Percentiles rank a stretch among this genome's conserved stretches.
Conservation (phyloP, 2,113 vertebrate genomes). For the Athene noctua region DNA sequence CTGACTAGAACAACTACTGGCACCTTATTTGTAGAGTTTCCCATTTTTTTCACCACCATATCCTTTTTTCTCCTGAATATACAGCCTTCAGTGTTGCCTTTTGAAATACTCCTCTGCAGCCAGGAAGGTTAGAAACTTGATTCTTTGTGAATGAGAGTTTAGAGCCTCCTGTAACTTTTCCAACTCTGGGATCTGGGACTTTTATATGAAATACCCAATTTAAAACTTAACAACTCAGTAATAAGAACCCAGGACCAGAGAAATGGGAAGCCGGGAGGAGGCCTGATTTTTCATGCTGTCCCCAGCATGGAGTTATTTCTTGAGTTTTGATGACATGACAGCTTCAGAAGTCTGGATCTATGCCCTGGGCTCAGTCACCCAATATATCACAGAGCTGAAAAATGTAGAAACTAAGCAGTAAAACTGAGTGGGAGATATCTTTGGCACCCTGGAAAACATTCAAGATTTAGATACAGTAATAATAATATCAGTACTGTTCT, state of each 20-base stretch:
- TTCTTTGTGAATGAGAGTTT: not conserved
- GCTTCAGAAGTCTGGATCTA: not conserved
- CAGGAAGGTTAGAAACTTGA: not conserved
- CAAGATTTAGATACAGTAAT: not conserved
- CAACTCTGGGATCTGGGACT: not conserved
- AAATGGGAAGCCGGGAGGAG: not conserved
- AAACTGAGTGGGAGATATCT: not conserved
- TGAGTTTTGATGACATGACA: not conserved
- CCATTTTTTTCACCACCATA: rapidly evolving
- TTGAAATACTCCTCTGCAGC: not conserved
- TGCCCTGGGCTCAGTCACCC: not conserved
- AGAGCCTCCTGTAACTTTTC: not conserved
- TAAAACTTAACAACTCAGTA: not conserved
- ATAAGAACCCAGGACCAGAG: not conserved
- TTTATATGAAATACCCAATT: not conserved
- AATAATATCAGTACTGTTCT: not conserved
- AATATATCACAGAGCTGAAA: not conserved
- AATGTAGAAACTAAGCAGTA: not conserved
- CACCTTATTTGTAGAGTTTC: not conserved
- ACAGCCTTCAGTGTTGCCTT: not conserved
- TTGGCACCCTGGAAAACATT: conserved; percentile 8
- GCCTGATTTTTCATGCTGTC: not conserved
- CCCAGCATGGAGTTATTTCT: not conserved
- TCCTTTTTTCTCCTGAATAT: not conserved
- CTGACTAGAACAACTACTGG: not conserved